Base-by-base conservation (phyloP, 2,888 invertebrate species). In the Holacanthella duospinosa region DNA sequence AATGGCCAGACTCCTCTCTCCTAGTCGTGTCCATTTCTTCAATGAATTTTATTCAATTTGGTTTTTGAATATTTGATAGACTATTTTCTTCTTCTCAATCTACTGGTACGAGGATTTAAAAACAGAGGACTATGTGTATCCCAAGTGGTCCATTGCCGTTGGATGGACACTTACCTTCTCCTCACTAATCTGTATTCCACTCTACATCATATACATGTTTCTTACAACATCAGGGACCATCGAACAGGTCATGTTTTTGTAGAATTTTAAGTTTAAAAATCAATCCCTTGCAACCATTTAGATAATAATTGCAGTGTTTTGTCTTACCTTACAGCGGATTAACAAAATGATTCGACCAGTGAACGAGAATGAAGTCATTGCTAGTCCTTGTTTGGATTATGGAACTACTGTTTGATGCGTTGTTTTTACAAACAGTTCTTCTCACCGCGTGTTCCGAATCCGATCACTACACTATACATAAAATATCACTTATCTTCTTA, bases 81-180 rank as follows among this genome's bases (percentile, higher is more conserved):
- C 84, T 19, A 86, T 93, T 66, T 92, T 93, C 78, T 83, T 90
- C 65, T 88, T 88, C 78, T 90, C 90, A 0, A 80, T 93, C 67
- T 77, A 88, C 74, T 85, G 86, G 9, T 89, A 91, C 75, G 84
- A 88, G 75, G 88, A 90, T 64, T 79, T 90, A 68, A 84, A 85
- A 29, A 85, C 85, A 0, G 83, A 84, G 72, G 71, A 71, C 2
- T 87, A 87, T 76, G 77, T 79, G 61, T 91, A 90, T 78, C 90
- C 91, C 0, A 79, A 82, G 59, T 92, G 91, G 91, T 87, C 87
- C 72, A 84, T 87, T 76, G 80, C 82, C 60, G 84, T 90, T 61
- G 92, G 92, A 26, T 90, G 90, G 86, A 76, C 84, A 27, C 82
- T 93, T 74, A 92, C 92, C 0, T 85, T 84, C 59, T 89, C 90